These are phyloP conservation scores for Dasypolia templi DNA, from an alignment of 2,888 invertebrate genomes.

Conservation along the genomic window DNA sequence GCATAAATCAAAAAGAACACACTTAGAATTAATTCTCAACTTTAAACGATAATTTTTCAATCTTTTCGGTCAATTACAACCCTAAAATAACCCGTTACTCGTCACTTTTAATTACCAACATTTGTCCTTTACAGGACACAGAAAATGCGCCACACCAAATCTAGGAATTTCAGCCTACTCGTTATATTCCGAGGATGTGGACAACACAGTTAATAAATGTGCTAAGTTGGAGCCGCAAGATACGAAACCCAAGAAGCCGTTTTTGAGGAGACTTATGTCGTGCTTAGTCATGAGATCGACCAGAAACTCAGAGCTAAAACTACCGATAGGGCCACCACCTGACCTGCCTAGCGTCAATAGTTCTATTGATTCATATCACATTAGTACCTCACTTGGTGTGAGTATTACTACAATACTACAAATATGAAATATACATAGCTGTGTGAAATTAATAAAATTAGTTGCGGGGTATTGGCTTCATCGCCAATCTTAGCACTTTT, in stretches of 20 bases:
- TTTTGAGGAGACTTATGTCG: slow-evolving; percentile 82
- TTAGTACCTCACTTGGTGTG: slow-evolving; percentile 83
- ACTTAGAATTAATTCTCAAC: background rate
- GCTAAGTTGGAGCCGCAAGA: slow-evolving; percentile 61
- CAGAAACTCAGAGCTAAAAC: slow-evolving; percentile 69
- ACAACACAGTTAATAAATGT: slow-evolving; percentile 60
- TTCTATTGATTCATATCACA: slow-evolving; percentile 83
- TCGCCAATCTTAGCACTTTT: too few species aligned
- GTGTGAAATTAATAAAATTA: too few species aligned
- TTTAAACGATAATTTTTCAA: background rate
- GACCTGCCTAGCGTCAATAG: slow-evolving; percentile 69
- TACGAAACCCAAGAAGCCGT: slow-evolving; percentile 77
- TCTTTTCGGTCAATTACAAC: background rate
- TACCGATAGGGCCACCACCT: slow-evolving; percentile 46
- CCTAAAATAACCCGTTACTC: background rate
- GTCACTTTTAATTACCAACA: background rate
- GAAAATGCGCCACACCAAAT: slow-evolving; percentile 80
- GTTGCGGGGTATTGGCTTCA: too few species aligned
- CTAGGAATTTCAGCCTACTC: slow-evolving; percentile 82
- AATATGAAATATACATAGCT: too few species aligned
- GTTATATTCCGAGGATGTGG: slow-evolving; percentile 70
- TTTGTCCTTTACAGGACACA: slow-evolving; percentile 74
- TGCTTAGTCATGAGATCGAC: slow-evolving; percentile 80
- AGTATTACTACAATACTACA: slow-evolving; percentile 70
- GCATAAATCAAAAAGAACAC: background rate